phyloP scores from a whole-genome alignment of 2,888 invertebrate genomes.

The Lasioglossum marginatum region DNA sequence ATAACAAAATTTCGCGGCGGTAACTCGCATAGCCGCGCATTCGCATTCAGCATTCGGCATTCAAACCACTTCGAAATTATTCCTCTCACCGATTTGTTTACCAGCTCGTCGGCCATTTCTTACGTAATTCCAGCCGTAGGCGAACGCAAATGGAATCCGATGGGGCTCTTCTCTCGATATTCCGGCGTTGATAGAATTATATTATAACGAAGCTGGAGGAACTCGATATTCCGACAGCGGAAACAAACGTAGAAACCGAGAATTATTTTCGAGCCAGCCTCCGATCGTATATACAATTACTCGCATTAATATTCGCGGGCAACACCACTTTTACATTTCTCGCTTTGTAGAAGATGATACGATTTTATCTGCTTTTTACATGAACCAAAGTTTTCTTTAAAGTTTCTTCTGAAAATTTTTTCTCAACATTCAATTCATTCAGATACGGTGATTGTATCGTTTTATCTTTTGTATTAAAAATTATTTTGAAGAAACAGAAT shows the following conservation, averaged over 20 bases:
- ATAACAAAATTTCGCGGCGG: background rate
- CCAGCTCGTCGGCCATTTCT: background rate
- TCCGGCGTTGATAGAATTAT: constrained; percentile 20
- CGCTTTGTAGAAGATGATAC: background rate
- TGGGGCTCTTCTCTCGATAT: constrained; percentile 2
- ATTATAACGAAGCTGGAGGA: background rate
- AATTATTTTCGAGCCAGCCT: background rate
- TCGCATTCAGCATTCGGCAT: background rate
- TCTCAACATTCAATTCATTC: too few relatives aligned
- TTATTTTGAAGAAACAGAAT: background rate
- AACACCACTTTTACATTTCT: background rate
- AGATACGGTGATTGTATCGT: too few relatives aligned
- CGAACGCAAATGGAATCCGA: constrained; percentile 16
- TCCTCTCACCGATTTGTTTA: constrained; percentile 11
- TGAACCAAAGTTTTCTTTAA: too few relatives aligned
- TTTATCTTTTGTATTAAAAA: too few relatives aligned
- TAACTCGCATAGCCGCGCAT: background rate
- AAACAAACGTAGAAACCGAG: background rate
- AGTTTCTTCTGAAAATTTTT: too few relatives aligned
- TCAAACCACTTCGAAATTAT: background rate
- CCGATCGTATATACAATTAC: background rate
- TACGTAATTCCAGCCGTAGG: constrained; percentile 7
- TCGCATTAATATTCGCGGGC: background rate
- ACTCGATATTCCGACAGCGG: constrained; percentile 30
- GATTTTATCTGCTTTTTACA: too few relatives aligned